Base-by-base conservation (phyloP, 1,140 invertebrate genomes). In the Platyura marginata region DNA sequence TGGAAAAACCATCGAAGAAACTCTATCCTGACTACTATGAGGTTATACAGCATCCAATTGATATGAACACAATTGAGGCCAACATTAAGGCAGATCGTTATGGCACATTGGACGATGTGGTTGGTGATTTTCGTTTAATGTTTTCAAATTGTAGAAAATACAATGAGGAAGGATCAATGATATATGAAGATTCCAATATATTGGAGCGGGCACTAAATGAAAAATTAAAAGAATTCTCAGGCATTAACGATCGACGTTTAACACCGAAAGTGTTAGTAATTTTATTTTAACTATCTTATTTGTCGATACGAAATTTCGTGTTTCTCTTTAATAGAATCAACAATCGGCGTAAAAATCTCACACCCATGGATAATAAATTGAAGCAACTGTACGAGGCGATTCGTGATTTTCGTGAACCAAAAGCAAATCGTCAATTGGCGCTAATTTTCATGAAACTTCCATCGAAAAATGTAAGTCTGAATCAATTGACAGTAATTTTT, bases 11-110 rank as follows among this genome's bases (percentile, higher is more conserved):
- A 3, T 92, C 86, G 1, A 90, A 88, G 54, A 93, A 94, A 59
- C 65, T 91, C 16, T 97, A 96, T 64, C 88, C 92, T 0, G 91
- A 94, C 58, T 96, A 96, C 62, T 96, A 95, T 64, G 79, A 90
- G 62, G 78, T 96, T 1, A 97, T 97, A 45, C 71, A 79, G 25
- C 82, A 87, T 50, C 93, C 93, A 1, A 94, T 96, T 45, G 92
- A 96, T 60, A 90, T 97, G 81, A 71, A 88, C 29, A 88, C 81
- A 21, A 95, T 97, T 55, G 85, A 94, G 54, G 65, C 74, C 15
- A 94, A 94, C 63, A 94, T 95, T 37, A 85, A 86, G 57, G 66
- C 63, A 13, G 74, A 77, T 47, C 67, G 71, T 34, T 77, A 77
- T 58, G 67, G 57, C 29, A 67, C 64, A 10, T 55, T 76, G 0